Evolutionary conservation across 2,797 vertebrate genomes (phyloP), one percentile per base, ranked within the genome.

Genomic region (Lophius americanus): DNA sequence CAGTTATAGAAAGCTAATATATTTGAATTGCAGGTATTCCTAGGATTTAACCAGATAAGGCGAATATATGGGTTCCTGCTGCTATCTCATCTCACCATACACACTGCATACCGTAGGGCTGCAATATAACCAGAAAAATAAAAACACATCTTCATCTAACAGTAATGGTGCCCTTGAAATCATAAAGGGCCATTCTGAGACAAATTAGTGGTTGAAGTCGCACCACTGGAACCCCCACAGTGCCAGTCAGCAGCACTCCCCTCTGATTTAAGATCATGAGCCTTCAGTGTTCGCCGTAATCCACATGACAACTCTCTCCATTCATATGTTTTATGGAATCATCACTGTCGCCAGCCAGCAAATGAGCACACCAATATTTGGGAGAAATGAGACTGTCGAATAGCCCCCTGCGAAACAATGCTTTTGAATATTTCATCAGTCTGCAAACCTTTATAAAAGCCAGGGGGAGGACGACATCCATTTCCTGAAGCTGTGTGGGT

Each of bases 321-420:
- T 93, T 92, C 86, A 54, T 37, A 73, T 92, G 88, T 76, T 94
- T 93, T 93, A 94, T 94, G 88, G 90, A 93, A 91, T 85, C 92
- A 90, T 93, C 88, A 89, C 68, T 70, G 83, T 86, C 84, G 64
- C 82, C 75, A 65, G 81, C 84, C 83, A 63, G 79, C 79, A 82
- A 85, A 90, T 77, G 82, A 90, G 85, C 73, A 11, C 71, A 41
- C 86, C 85, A 85, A 91, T 91, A 89, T 87, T 89, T 85, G 76
- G 85, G 81, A 88, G 82, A 75, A 85, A 91, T 82, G 75, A 78
- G 72, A 74, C 74, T 36, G 73, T 38, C 3, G 72, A 82, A 80
- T 63, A 64, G 75, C 71, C 81, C 64, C 11, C 35, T 0, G 56
- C 23, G 67, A 84, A 87, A 86, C 85, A 87, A 89, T 81, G 82